A percentile compares a stretch with the other conserved stretches of the same genome.
Conservation (phyloP, 1,140 invertebrate species). For the Monomorium pharaonis region DNA sequence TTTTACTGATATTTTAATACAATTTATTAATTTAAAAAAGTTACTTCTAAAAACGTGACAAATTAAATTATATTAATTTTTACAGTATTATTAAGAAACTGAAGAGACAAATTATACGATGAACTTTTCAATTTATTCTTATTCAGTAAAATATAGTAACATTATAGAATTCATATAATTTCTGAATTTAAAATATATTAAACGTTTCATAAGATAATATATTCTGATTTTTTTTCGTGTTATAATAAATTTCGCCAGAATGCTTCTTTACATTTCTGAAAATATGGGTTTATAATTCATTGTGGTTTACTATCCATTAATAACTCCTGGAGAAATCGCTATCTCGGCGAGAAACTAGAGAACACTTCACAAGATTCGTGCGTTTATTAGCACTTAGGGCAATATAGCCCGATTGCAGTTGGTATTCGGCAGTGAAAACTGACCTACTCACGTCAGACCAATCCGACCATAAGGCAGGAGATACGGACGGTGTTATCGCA, state of each 20-base stretch:
- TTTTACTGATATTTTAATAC: neutral
- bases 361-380: conserved; percentile 21
- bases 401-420: conserved; percentile 26
- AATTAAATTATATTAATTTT: neutral
- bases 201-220: neutral
- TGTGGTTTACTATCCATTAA: neutral
- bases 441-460: conserved; percentile 56
- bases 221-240: neutral
- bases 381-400: conserved; percentile 48
- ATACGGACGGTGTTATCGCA: conserved; percentile 70
- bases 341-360: conserved; percentile 2
- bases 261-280: neutral
- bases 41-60: neutral
- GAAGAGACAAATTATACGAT: neutral
- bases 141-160: neutral
- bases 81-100: neutral
- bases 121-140: neutral
- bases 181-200: neutral
- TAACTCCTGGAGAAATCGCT: neutral
- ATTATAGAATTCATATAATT: neutral
- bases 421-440: conserved; percentile 57
- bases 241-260: neutral
- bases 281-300: too few species aligned
- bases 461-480: conserved; percentile 64
- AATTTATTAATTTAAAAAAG: neutral